These are phyloP conservation scores for Trichopria drosophilae DNA, from an alignment of 2,888 invertebrate genomes.

Conservation along the genomic window DNA sequence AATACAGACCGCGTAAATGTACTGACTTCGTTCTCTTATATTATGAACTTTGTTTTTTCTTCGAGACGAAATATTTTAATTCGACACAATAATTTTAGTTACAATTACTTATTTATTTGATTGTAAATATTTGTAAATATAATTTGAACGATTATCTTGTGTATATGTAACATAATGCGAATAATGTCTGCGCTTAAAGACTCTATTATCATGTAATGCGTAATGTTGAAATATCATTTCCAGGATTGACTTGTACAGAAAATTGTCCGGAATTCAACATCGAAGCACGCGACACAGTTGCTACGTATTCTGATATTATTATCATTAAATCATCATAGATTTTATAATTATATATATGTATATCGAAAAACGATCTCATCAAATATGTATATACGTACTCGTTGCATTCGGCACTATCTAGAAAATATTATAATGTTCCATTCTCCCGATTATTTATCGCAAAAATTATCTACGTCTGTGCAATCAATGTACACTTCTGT, in stretches of 20 bases:
- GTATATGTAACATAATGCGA: conserved; percentile 43
- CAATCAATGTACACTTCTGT: conserved; percentile 41
- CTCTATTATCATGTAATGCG: too few relatives aligned
- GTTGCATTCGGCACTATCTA: conserved; percentile 9
- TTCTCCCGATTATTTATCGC: conserved; percentile 43
- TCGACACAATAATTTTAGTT: too few relatives aligned
- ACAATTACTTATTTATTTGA: conserved; percentile 51
- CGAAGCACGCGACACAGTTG: too few relatives aligned
- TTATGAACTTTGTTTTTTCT: too few relatives aligned
- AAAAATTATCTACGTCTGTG: conserved; percentile 40
- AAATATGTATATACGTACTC: conserved; percentile 23
- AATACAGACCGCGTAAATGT: too few relatives aligned
- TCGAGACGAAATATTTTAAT: too few relatives aligned
- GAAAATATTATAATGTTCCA: conserved; percentile 33
- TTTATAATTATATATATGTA: conserved; percentile 25
- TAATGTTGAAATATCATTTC: too few relatives aligned
- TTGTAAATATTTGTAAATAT: conserved; percentile 49
- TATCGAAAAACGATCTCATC: conserved; percentile 42
- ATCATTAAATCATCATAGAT: background rate
- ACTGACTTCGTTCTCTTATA: too few relatives aligned
- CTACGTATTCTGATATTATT: too few relatives aligned
- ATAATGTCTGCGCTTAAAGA: too few relatives aligned
- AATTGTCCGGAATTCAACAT: too few relatives aligned
- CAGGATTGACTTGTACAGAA: too few relatives aligned
- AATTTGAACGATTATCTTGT: conserved; percentile 30